Conservation (phyloP, 2,797 vertebrate species). For the Sciurus carolinensis region DNA sequence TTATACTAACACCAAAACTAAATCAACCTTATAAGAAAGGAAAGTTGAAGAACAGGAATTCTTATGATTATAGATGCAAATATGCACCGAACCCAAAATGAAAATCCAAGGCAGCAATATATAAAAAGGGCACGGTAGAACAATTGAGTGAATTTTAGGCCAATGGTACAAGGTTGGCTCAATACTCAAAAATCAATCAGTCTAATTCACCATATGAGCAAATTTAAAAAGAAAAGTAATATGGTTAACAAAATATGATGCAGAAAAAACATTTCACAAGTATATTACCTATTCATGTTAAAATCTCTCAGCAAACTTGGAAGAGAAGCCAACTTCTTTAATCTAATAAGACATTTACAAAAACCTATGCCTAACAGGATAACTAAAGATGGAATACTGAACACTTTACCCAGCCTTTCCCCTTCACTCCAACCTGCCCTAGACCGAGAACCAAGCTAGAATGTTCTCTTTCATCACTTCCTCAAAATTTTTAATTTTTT, state of each 20-base stretch:
- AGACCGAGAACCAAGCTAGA: background rate
- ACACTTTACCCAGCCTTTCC: background rate
- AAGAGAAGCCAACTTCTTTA: background rate
- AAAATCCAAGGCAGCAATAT: background rate
- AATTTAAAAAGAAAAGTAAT: background rate
- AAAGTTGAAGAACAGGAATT: background rate
- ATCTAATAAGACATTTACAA: background rate
- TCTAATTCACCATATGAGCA: background rate
- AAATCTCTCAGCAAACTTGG: background rate
- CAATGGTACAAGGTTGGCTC: background rate
- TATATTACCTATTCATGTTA: background rate
- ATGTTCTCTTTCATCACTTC: background rate
- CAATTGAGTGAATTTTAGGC: background rate
- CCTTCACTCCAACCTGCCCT: background rate
- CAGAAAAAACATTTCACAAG: background rate
- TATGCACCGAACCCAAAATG: background rate
- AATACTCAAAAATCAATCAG: background rate
- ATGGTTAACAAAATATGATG: background rate
- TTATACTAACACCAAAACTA: background rate
- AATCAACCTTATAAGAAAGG: background rate
- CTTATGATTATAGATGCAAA: background rate
- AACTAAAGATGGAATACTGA: background rate
- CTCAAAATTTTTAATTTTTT: background rate
- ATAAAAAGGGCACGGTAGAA: background rate
- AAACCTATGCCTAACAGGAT: background rate